Evolutionary conservation across 1,140 invertebrate genomes (phyloP), one percentile per base, ranked within the genome.

Genomic region (Zaprionus capensis): DNA sequence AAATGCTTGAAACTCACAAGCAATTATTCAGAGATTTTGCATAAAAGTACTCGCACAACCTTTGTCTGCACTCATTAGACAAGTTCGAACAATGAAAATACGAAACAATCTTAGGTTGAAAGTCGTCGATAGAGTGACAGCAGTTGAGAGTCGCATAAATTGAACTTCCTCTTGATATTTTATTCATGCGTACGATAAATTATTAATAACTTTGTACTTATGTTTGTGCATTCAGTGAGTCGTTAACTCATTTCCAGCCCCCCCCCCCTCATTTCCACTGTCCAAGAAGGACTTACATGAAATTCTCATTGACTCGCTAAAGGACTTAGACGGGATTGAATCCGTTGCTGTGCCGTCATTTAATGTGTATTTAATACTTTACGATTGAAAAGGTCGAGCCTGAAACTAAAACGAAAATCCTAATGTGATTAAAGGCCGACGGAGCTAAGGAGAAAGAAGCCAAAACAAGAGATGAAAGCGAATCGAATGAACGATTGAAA

Each of bases 371-470:
- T 63, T 51, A 63, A 63, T 46, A n/a, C 38, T 26, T 28, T 62
- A 26, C 31, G 31, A 34, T 58, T 38, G 34, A 22, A 46, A 61
- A 61, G 58, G 58, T 61, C 36, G 28, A 22, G 49, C 15, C 62
- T 49, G 17, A 15, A 64, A 64, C 31, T 36, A 24, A 64, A 38
- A 51, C 46, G 46, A 51, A 22, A 64, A 17, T 36, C 46, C 46
- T 64, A 64, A 64, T 66, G 63, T 66, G 63, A 53, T 66, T 66
- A 56, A 66, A 31, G 22, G 31, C 6, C 63, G 31, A 56, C 4
- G 5, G 26, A 26, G 0, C 2, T 17, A 9, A 22, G 22, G 51
- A 15, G 12, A 22, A 38, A n/a, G 22, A 17, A 0, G 6, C 7
- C n/a, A 24, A 22, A 53, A 15, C 11, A 17, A 49, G 15, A 49